These are phyloP conservation scores for Drosophila nigritarsus DNA, from an alignment of 2,888 invertebrate species.

Conservation along the genomic window DNA sequence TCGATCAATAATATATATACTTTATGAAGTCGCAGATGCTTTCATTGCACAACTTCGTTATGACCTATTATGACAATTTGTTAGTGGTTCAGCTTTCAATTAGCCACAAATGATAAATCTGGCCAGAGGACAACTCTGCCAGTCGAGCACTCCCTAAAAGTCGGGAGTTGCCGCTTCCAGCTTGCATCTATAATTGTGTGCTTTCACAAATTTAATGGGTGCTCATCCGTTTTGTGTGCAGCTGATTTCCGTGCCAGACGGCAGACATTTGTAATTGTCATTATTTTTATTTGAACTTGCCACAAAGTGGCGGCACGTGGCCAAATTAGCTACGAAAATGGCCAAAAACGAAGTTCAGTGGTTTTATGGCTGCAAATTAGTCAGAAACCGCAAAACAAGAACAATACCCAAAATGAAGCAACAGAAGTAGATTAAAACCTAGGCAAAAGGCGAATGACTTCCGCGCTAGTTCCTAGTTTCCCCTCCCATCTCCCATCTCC, in stretches of 20 bases:
- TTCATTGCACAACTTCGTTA: not conserved
- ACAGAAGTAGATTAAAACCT: conserved; percentile 41
- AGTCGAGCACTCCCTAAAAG: not conserved
- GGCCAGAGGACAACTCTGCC: not conserved
- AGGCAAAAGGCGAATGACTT: conserved; percentile 59
- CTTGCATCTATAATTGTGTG: not conserved
- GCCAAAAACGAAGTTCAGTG: conserved; percentile 35
- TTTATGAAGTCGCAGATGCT: not conserved
- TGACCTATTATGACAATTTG: not conserved
- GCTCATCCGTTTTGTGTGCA: conserved; percentile 28
- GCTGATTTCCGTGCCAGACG: conserved; percentile 16
- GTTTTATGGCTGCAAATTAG: conserved; percentile 61
- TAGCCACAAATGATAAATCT: not conserved
- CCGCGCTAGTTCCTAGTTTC: conserved; percentile 34
- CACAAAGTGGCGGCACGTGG: conserved; percentile 35
- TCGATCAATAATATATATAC: not conserved
- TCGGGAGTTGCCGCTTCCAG: no score
- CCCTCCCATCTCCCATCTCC: not conserved
- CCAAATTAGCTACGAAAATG: conserved; percentile 44
- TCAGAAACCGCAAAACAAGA: conserved; percentile 39
- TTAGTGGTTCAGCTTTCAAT: not conserved
- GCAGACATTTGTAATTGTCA: conserved; percentile 53
- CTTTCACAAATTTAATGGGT: conserved; percentile 27
- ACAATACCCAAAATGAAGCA: not conserved
- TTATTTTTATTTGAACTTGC: not conserved